phyloP scores from a whole-genome alignment of 2,888 invertebrate species.

The Eristalinus aeneus region DNA sequence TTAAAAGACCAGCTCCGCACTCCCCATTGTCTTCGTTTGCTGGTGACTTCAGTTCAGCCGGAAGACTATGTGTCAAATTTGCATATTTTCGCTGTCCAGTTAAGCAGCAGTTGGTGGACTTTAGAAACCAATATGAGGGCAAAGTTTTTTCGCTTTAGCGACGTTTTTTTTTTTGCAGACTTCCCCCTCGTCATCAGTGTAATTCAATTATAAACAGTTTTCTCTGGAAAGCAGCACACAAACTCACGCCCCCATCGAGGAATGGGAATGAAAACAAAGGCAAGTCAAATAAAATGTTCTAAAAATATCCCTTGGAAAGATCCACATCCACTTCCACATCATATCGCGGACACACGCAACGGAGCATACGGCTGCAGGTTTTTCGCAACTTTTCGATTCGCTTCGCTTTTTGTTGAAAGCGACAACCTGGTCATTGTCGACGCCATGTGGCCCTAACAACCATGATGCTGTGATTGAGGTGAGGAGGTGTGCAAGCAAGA shows the following conservation, averaged over 20 bases:
- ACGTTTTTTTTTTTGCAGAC: background rate
- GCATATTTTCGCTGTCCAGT: slow-evolving; percentile 23
- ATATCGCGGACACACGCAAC: background rate
- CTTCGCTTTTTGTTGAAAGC: background rate
- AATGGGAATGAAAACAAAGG: background rate
- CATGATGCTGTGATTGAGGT: background rate
- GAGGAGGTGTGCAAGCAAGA: background rate
- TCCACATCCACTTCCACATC: background rate
- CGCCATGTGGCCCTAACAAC: background rate
- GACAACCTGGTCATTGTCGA: background rate
- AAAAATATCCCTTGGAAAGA: slow-evolving; percentile 46
- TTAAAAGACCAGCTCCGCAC: background rate
- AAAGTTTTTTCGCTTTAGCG: background rate
- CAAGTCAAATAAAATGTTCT: slow-evolving; percentile 15
- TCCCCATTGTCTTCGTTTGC: background rate
- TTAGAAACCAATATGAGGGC: background rate
- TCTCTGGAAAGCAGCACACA: slow-evolving; percentile 1
- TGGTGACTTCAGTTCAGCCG: background rate
- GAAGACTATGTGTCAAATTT: background rate
- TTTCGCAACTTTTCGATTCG: slow-evolving; percentile 18
- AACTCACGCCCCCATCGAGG: background rate
- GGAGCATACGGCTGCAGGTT: background rate
- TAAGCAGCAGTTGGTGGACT: background rate
- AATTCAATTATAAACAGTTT: slow-evolving; percentile 36
- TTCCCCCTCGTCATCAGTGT: background rate